Evolutionary conservation across 2,888 invertebrate genomes (phyloP).

Genomic region (Pseudolycoriella hygida): DNA sequence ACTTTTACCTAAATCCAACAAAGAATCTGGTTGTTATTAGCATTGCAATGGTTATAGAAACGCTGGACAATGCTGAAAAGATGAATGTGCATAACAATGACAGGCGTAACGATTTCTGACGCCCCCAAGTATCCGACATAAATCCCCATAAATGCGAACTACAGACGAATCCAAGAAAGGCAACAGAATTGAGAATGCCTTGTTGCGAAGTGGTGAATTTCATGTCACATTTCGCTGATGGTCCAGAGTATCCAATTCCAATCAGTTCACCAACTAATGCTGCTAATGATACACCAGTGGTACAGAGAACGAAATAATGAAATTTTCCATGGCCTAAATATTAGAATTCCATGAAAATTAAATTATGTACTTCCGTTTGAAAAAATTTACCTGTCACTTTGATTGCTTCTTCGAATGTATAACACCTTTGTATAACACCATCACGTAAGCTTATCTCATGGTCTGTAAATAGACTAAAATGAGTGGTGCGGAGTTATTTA

Average conservation of each 20-base stretch:
- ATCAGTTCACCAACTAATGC: too few species aligned
- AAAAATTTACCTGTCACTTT: too few species aligned
- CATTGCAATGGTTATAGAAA: conserved; percentile 38
- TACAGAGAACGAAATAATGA: conserved; percentile 39
- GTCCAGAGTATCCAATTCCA: conserved; percentile 15
- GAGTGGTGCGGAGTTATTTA: too few species aligned
- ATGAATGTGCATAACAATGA: conserved; percentile 34
- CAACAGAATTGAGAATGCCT: conserved; percentile 44
- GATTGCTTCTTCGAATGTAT: too few species aligned
- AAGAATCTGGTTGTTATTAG: conserved; percentile 42
- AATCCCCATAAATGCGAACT: conserved; percentile 70
- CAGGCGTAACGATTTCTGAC: conserved; percentile 38
- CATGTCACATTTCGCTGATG: conserved; percentile 49
- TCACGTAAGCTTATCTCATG: too few species aligned
- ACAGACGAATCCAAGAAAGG: conserved; percentile 47
- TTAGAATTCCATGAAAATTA: too few species aligned
- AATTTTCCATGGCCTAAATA: conserved; percentile 43
- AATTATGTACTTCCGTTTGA: too few species aligned
- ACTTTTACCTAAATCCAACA: conserved; percentile 34
- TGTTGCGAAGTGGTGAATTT: conserved; percentile 39
- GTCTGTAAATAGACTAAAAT: too few species aligned
- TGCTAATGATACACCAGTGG: conserved; percentile 31
- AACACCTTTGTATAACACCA: too few species aligned
- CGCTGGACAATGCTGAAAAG: conserved; percentile 37
- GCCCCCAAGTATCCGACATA: conserved; percentile 55